Conservation (phyloP, 2,797 vertebrate genomes). For the Rhadinocentrus ornatus region DNA sequence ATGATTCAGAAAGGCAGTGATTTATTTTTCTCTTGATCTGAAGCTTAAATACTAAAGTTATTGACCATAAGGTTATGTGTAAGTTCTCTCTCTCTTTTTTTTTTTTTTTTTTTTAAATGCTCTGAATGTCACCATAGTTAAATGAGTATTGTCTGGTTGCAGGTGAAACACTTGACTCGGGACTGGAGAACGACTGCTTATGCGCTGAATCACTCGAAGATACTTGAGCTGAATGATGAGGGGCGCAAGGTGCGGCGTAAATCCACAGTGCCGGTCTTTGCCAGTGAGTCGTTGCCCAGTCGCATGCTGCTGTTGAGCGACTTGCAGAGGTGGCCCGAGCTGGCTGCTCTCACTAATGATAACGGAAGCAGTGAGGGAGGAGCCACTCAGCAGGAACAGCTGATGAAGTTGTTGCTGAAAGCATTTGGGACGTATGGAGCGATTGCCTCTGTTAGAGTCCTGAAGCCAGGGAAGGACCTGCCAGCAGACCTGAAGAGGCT, state of each 20-base stretch:
- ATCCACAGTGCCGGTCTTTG: constrained; percentile 90
- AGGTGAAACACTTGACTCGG: constrained; percentile 97
- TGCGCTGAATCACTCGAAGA: constrained; percentile 89
- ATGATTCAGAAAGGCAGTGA: neutral
- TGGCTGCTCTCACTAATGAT: constrained; percentile 80
- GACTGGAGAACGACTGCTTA: constrained; percentile 97
- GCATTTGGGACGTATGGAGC: constrained; percentile 90
- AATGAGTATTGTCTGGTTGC: constrained; percentile 36
- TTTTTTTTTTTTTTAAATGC: neutral
- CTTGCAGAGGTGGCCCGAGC: constrained; percentile 86
- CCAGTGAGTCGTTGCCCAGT: constrained; percentile 93
- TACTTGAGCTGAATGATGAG: constrained; percentile 93
- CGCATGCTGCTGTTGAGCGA: constrained; percentile 96
- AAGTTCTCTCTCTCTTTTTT: too few relatives aligned
- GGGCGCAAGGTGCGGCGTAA: constrained; percentile 92
- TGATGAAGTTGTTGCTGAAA: constrained; percentile 94
- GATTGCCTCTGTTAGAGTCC: constrained; percentile 92
- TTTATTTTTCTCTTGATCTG: neutral
- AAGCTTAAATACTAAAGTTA: neutral
- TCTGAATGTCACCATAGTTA: constrained; percentile 30
- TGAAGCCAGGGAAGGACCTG: constrained; percentile 93
- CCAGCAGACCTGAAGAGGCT: constrained; percentile 92
- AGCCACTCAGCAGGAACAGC: constrained; percentile 87
- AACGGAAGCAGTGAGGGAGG: constrained; percentile 78
- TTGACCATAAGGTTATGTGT: neutral